phyloP scores from a whole-genome alignment of 1,140 invertebrate genomes.

The Pachypeltis micranthus region DNA sequence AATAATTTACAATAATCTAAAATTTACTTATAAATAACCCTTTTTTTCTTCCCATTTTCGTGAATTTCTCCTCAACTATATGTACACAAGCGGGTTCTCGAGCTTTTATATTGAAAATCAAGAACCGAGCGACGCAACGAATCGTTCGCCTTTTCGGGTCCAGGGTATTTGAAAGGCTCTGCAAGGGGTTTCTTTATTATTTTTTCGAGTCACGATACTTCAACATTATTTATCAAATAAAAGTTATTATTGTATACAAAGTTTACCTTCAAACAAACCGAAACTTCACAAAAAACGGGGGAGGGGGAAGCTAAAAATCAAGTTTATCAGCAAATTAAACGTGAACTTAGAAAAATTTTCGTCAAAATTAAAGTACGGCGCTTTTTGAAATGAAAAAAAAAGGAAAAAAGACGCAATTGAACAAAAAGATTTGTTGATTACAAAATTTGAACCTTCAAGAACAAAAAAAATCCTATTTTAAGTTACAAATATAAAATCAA shows the following conservation, averaged over 20 bases:
- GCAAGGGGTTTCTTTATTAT: not conserved
- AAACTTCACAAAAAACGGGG: no score
- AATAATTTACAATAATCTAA: slow-evolving; percentile 6
- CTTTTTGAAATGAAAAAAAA: not conserved
- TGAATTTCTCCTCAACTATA: not conserved
- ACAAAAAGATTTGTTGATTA: not conserved
- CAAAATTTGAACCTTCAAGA: not conserved
- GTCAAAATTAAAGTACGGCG: not conserved
- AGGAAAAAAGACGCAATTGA: not conserved
- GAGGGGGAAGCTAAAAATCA: no score
- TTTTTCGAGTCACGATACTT: not conserved
- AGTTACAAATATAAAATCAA: not conserved
- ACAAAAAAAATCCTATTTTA: not conserved
- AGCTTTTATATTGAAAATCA: no score
- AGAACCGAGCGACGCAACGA: not conserved
- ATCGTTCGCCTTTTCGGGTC: not conserved
- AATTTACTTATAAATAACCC: not conserved
- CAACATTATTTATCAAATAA: no score
- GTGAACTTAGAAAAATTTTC: not conserved
- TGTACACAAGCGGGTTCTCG: not conserved
- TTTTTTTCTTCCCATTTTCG: not conserved
- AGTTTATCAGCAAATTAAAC: no score
- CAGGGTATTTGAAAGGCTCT: not conserved
- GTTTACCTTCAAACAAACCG: no score
- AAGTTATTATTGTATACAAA: no score